phyloP scores from a whole-genome alignment of 2,113 vertebrate genomes.

The Thinocorus orbignyianus region DNA sequence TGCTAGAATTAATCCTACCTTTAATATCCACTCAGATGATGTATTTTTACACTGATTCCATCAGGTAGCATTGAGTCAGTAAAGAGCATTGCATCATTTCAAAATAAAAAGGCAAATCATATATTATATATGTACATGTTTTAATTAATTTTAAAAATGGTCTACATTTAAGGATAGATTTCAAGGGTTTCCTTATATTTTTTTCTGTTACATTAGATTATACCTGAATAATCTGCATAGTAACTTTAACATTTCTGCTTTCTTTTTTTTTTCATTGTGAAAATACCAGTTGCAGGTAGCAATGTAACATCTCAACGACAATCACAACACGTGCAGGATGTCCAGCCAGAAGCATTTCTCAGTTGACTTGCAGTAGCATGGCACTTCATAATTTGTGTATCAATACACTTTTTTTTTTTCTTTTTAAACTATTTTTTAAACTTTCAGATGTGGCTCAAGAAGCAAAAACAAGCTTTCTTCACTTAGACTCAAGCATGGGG shows the following conservation, averaged over 20 bases:
- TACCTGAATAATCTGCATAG: conserved; percentile 76
- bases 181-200: conserved; percentile 27
- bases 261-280: conserved; percentile 9
- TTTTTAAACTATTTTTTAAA: neutral
- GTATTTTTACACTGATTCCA: rapidly evolving
- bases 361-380: conserved; percentile 71
- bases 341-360: conserved; percentile 78
- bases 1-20: neutral
- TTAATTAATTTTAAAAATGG: conserved; percentile 75
- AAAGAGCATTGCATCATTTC: neutral
- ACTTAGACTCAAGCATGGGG: neutral
- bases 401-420: neutral
- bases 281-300: conserved; percentile 64
- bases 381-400: conserved; percentile 58
- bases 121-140: conserved; percentile 27
- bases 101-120: conserved; percentile 45
- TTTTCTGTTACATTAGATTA: conserved; percentile 53
- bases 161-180: conserved; percentile 61
- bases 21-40: neutral
- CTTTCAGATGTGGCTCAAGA: conserved; percentile 46
- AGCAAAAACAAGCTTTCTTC: conserved; percentile 59
- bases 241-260: conserved; percentile 52
- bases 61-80: too few species aligned
- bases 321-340: conserved; percentile 78
- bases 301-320: conserved; percentile 75